Percentiles rank a stretch among this genome's conserved stretches.
Evolutionary conservation across 2,888 invertebrate species (phyloP).

Genomic region (Brachyptera putata): DNA sequence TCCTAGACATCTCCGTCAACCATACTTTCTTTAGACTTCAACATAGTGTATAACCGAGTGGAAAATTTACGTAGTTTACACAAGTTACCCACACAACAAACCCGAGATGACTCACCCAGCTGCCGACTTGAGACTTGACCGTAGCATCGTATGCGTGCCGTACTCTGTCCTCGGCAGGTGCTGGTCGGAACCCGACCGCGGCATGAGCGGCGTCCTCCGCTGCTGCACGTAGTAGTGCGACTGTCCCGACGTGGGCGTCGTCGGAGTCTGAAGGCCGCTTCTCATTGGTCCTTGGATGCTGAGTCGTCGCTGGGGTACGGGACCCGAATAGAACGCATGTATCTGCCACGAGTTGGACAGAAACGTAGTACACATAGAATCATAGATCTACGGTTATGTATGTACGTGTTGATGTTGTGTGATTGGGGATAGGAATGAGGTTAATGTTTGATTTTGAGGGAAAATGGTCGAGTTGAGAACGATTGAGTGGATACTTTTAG

Average conservation of each 20-base stretch:
- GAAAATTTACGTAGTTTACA: too few relatives aligned
- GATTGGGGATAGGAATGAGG: too few relatives aligned
- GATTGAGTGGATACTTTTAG: too few relatives aligned
- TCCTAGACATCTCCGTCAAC: too few relatives aligned
- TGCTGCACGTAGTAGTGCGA: slow-evolving; percentile 23
- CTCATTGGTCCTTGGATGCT: slow-evolving; percentile 26
- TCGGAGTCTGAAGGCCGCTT: neutral
- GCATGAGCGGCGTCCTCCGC: slow-evolving; percentile 47
- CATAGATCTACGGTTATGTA: too few relatives aligned
- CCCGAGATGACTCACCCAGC: slow-evolving; percentile 14
- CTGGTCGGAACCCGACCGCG: slow-evolving; percentile 88
- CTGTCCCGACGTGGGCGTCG: neutral
- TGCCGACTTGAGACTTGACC: slow-evolving; percentile 71
- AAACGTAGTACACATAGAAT: slow-evolving; percentile 14
- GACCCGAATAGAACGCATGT: slow-evolving; percentile 76
- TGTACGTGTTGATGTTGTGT: too few relatives aligned
- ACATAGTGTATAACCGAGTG: too few relatives aligned
- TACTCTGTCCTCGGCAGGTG: slow-evolving; percentile 84
- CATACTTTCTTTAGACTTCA: too few relatives aligned
- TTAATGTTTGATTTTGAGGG: too few relatives aligned
- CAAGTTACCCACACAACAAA: too few relatives aligned
- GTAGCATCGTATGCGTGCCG: slow-evolving; percentile 49
- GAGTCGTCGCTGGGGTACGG: slow-evolving; percentile 40
- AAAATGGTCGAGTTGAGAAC: too few relatives aligned
- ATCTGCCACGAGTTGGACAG: slow-evolving; percentile 48